Evolutionary conservation across 2,113 vertebrate species (phyloP).

Genomic region (Oenanthe melanoleuca): DNA sequence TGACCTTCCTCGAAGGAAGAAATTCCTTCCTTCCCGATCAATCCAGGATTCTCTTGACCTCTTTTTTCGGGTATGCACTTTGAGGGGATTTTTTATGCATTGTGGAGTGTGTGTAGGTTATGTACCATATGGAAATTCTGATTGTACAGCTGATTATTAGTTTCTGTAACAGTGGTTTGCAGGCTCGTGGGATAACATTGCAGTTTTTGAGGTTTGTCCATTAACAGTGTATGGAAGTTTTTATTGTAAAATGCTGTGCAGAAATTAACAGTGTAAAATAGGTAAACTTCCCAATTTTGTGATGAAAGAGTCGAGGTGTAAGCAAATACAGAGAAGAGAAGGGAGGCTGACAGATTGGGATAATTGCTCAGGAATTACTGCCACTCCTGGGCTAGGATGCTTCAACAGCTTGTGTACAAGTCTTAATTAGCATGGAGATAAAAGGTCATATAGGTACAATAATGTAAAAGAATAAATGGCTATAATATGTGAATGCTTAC

Average conservation of each 20-base stretch:
- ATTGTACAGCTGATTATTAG: neutral
- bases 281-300: neutral
- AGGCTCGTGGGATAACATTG: neutral
- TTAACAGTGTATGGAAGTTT: neutral
- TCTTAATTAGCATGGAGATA: neutral
- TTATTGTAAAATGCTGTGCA: neutral
- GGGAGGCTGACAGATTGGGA: neutral
- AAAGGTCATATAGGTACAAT: neutral
- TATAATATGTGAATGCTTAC: neutral
- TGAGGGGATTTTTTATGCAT: neutral
- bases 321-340: neutral
- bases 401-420: neutral
- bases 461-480: neutral
- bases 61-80: conserved; percentile 88
- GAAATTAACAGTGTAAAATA: neutral
- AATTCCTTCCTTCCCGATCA: conserved; percentile 87
- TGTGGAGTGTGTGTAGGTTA: neutral
- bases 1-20: conserved; percentile 93
- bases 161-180: neutral
- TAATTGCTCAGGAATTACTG: neutral
- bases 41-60: conserved; percentile 98
- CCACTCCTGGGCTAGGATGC: neutral
- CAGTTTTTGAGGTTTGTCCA: neutral
- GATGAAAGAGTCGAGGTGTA: neutral
- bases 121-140: neutral